Conservation (phyloP, 2,797 vertebrate genomes). For the Trachops cirrhosus region DNA sequence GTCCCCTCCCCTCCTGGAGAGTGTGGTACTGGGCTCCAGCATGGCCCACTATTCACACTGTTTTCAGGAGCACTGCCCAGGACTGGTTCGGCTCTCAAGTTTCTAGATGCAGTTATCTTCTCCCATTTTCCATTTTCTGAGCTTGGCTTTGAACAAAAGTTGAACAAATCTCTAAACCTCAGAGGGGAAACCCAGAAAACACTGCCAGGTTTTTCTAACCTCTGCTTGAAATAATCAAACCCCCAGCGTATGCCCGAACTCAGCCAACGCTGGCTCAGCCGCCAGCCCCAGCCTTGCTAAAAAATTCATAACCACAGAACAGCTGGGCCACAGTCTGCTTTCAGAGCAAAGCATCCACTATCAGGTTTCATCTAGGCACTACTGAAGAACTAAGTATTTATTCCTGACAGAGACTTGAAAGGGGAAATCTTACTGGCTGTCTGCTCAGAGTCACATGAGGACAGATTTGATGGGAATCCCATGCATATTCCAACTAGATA, state of each 20-base stretch:
- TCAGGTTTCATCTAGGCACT: constrained; percentile 70
- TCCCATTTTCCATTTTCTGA: constrained; percentile 58
- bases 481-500: constrained; percentile 73
- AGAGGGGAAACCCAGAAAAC: constrained; percentile 66
- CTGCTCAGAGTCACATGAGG: constrained; percentile 64
- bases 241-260: constrained; percentile 47
- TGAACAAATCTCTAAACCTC: constrained; percentile 66
- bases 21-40: background rate
- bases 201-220: constrained; percentile 70
- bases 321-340: constrained; percentile 73
- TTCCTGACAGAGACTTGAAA: constrained; percentile 69
- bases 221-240: constrained; percentile 73
- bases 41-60: background rate
- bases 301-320: constrained; percentile 76
- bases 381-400: constrained; percentile 52
- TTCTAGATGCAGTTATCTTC: constrained; percentile 13
- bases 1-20: background rate
- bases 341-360: constrained; percentile 62
- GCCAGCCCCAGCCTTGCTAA: constrained; percentile 65
- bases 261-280: constrained; percentile 52
- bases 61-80: background rate
- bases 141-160: constrained; percentile 66
- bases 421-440: constrained; percentile 65
- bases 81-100: background rate
- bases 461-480: constrained; percentile 66